Evolutionary conservation across 2,113 vertebrate genomes (phyloP), one percentile per base, ranked within the genome.

Genomic region (Datnioides undecimradiatus): DNA sequence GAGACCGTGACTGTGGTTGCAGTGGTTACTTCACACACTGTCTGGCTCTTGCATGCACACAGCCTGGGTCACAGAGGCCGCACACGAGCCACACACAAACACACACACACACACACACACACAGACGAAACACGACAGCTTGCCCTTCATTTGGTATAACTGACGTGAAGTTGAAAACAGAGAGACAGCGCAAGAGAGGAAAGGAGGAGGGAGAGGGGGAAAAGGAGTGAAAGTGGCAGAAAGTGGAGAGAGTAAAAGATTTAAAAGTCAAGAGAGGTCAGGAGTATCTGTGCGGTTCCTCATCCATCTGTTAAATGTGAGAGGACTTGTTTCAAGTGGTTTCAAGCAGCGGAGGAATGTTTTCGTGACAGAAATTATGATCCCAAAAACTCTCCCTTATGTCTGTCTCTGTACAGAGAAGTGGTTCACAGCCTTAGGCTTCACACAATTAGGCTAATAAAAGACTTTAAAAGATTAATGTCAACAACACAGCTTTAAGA

Each of bases 191-290:
- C 6, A 13, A 67, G 66, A 65, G 69, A 62, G 52, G 63, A 17
- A 41, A 77, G 58, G 80, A 64, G 49, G 46, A 45, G 25, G 36
- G 29, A 19, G 29, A 49, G 48, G 27, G 11, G 31, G 11, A 31
- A 69, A 62, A 60, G 45, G 23, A 60, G 73, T 8, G 52, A 85
- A 85, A 86, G 71, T 71, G 69, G 33, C 73, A 79, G 70, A 88
- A 73, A 87, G 87, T 86, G 67, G 83, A 77, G 65, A 76, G 80
- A 87, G 79, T 83, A 80, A 76, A 86, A 87, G 80, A 88, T 88
- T 89, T 89, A 84, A 75, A 86, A 89, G 87, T 89, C 89, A 89
- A 83, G 79, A 90, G 86, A 89, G 88, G 92, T 92, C 86, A 93
- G 86, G 65, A 84, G 88, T 79, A 80, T 90, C 84, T 70, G 17